A percentile compares a stretch with the other conserved stretches of the same genome.
Conservation (phyloP, 2,888 invertebrate genomes). For the Acronicta aceris region DNA sequence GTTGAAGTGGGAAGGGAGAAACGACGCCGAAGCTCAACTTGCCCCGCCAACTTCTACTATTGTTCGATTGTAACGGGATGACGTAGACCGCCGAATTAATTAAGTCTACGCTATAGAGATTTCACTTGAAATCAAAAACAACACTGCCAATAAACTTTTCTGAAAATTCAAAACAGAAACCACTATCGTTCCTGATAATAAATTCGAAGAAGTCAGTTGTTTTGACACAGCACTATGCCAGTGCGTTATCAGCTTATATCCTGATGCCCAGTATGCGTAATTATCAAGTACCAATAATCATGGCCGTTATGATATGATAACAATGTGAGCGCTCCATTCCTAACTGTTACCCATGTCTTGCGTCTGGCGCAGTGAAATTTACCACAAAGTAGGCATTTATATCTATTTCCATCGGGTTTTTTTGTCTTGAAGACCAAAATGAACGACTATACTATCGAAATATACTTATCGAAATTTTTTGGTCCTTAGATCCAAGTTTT, state of each 20-base stretch:
- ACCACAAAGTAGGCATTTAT: not conserved
- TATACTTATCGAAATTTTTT: too few relatives aligned
- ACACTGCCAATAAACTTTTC: slow-evolving; percentile 2
- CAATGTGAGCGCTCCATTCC: not conserved
- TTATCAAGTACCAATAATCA: slow-evolving; percentile 12
- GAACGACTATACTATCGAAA: too few relatives aligned
- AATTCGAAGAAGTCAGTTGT: not conserved
- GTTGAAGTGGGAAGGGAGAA: slow-evolving; percentile 67
- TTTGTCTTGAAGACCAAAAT: too few relatives aligned
- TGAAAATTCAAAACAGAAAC: slow-evolving; percentile 3
- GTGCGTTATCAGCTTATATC: not conserved
- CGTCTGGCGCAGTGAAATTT: not conserved
- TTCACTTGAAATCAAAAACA: slow-evolving; percentile 27
- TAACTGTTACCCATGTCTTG: not conserved
- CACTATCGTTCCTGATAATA: not conserved
- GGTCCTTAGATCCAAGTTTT: too few relatives aligned
- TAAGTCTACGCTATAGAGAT: slow-evolving; percentile 29
- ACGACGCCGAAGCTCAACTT: slow-evolving; percentile 72
- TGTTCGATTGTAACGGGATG: slow-evolving; percentile 66
- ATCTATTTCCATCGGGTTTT: too few relatives aligned
- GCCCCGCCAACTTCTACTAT: slow-evolving; percentile 72
- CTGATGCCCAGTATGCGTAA: not conserved
- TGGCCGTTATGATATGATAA: not conserved
- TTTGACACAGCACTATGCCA: not conserved
- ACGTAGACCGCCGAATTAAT: slow-evolving; percentile 56